Evolutionary conservation across 1,140 invertebrate species (phyloP), one percentile per base, ranked within the genome.

Genomic region (Lordiphosa stackelbergi): DNA sequence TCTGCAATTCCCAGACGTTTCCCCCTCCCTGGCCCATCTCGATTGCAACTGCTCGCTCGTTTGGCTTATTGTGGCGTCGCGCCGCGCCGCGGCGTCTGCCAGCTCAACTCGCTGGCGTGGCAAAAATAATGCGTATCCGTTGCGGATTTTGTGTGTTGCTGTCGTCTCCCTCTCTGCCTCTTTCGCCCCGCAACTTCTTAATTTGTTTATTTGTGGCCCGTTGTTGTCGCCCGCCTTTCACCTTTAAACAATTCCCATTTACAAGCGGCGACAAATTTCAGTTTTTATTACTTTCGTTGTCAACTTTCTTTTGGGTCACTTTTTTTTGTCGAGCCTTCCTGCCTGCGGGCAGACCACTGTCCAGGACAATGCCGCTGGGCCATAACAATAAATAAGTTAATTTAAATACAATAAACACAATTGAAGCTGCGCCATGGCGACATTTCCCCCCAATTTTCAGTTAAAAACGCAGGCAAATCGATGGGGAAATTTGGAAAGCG

Each of bases 401-500:
- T 81, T 83, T 81, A 72, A 83, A 81, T 81, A 83, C 68, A 83
- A 81, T 81, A 81, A 81, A 83, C 66, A 81, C 68, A 81, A 83
- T 81, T 79, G 66, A 60, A 59, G 47, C 58, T 66, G 69, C 62
- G 45, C n/a, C 6, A 7, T 19, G 2, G 10, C 37, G 16, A 13
- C 24, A 13, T 13, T 11, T 22, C 13, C 11, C 1, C 11, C 24
- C 16, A 3, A 36, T 24, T 19, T 42, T 35, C 9, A 42, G 5
- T 16, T 38, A 12, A 28, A 28, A 28, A 28, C 24, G 24, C 24
- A 28, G 2, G 24, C 24, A 28, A 28, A 28, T 28, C 24, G 24
- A 28, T 28, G 24, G 24, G 24, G 24, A 28, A 28, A 28, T 5
- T 28, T 2, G 24, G 24, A 28, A 28, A 19, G 19, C 2, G 3